Conservation (phyloP, 2,888 invertebrate species). For the Diloba caeruleocephala region DNA sequence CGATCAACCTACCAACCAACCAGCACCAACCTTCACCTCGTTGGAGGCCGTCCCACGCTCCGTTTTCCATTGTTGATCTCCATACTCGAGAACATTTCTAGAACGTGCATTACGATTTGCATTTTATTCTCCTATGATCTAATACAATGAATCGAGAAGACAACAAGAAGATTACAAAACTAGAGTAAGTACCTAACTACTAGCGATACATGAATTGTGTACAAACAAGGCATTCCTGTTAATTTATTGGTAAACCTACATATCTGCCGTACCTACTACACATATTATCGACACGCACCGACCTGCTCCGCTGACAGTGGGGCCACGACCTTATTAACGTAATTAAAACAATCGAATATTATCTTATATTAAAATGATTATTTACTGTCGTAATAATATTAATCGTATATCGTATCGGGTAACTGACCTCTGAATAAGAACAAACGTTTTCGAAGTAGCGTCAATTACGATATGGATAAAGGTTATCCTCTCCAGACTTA, state of each 20-base stretch:
- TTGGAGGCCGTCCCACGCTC: too few relatives aligned
- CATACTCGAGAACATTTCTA: too few relatives aligned
- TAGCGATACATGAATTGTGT: too few relatives aligned
- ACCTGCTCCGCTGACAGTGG: slow-evolving; percentile 19
- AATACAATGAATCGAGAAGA: too few relatives aligned
- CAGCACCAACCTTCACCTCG: too few relatives aligned
- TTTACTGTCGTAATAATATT: slow-evolving; percentile 24
- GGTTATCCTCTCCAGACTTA: slow-evolving; percentile 35
- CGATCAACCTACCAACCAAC: too few relatives aligned
- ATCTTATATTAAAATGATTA: slow-evolving; percentile 20
- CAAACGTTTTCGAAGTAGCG: slow-evolving; percentile 54
- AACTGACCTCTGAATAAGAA: slow-evolving; percentile 57
- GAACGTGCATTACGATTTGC: too few relatives aligned
- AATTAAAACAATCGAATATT: slow-evolving; percentile 33
- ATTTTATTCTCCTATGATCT: too few relatives aligned
- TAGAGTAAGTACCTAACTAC: too few relatives aligned
- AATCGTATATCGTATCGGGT: slow-evolving; percentile 51
- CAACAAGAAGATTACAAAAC: too few relatives aligned
- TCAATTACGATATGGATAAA: slow-evolving; percentile 46
- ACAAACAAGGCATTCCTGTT: slow-evolving; percentile 1
- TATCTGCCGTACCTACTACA: background rate
- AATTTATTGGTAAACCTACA: background rate
- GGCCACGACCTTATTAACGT: slow-evolving; percentile 37
- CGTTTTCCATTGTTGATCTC: too few relatives aligned
- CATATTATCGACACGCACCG: background rate